Percentiles rank a stretch among this genome's conserved stretches.
Conservation (phyloP, 1,140 invertebrate genomes). For the Drosophila miranda region DNA sequence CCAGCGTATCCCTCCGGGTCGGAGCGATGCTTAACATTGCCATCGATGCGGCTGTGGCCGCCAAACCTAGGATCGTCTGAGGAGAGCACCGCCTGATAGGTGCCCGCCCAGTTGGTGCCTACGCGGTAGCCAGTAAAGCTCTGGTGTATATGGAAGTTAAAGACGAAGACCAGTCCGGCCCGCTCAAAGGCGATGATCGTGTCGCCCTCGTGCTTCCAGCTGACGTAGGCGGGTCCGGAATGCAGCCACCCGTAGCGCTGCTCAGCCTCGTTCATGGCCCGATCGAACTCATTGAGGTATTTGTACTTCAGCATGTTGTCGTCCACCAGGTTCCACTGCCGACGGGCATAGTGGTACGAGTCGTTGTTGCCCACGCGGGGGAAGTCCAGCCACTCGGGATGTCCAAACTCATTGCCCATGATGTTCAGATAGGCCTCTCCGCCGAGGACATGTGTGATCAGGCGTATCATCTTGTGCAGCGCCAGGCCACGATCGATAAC, state of each 20-base stretch:
- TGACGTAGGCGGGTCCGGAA: constrained; percentile 92
- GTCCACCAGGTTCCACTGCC: constrained; percentile 98
- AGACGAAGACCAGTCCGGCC: constrained; percentile 95
- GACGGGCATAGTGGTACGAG: constrained; percentile 97
- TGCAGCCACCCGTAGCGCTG: constrained; percentile 94
- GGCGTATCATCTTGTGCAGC: constrained; percentile 97
- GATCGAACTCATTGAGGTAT: constrained; percentile 96
- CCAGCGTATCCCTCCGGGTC: constrained; percentile 86
- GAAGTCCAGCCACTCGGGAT: constrained; percentile 99
- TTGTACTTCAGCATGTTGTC: constrained; percentile 95
- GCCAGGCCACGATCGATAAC: constrained; percentile 96
- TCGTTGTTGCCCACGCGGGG: constrained; percentile 97
- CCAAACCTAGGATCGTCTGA: constrained; percentile 92
- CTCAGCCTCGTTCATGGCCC: constrained; percentile 94
- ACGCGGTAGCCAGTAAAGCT: constrained; percentile 97
- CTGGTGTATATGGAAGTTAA: constrained; percentile 97
- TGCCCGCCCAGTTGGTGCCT: constrained; percentile 90
- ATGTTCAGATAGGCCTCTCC: constrained; percentile 99
- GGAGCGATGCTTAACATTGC: constrained; percentile 87
- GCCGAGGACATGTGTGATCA: constrained; percentile 96
- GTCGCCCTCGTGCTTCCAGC: constrained; percentile 97
- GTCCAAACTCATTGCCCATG: constrained; percentile 99
- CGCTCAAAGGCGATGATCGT: constrained; percentile 98
- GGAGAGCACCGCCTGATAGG: constrained; percentile 92
- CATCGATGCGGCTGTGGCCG: constrained; percentile 91